These are phyloP conservation scores for Sipha maydis DNA, from an alignment of 2,888 invertebrate species.

Conservation along the genomic window DNA sequence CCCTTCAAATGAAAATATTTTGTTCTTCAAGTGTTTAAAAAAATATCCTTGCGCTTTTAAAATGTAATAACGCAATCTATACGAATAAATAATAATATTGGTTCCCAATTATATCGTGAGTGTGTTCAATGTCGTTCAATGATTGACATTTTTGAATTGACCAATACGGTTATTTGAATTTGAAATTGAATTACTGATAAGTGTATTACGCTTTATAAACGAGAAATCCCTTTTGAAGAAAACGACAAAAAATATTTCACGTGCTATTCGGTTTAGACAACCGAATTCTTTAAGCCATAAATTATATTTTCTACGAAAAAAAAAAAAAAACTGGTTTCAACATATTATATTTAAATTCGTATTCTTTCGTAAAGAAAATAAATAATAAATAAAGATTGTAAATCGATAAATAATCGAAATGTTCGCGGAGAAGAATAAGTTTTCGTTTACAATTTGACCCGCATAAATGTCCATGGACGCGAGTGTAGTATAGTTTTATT, in stretches of 20 bases:
- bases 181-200: not conserved
- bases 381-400: not conserved
- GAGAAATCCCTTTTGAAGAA: constrained; percentile 18
- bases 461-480: not conserved
- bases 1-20: not conserved
- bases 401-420: constrained; percentile 33
- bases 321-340: constrained; percentile 30
- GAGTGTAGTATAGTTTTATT: not conserved
- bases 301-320: constrained; percentile 31
- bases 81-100: no score
- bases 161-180: not conserved
- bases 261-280: constrained; percentile 20
- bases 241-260: not conserved
- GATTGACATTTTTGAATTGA: not conserved
- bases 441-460: constrained; percentile 15
- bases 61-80: not conserved
- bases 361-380: constrained; percentile 6
- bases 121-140: not conserved
- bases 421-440: not conserved
- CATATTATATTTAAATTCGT: constrained; percentile 26
- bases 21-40: not conserved
- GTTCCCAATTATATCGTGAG: not conserved
- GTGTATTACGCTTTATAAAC: not conserved
- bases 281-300: constrained; percentile 25
- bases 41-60: not conserved